These are phyloP conservation scores for Nematostella vectensis DNA, from an alignment of 92 coral and sea anemone genomes.

Conservation along the genomic window DNA sequence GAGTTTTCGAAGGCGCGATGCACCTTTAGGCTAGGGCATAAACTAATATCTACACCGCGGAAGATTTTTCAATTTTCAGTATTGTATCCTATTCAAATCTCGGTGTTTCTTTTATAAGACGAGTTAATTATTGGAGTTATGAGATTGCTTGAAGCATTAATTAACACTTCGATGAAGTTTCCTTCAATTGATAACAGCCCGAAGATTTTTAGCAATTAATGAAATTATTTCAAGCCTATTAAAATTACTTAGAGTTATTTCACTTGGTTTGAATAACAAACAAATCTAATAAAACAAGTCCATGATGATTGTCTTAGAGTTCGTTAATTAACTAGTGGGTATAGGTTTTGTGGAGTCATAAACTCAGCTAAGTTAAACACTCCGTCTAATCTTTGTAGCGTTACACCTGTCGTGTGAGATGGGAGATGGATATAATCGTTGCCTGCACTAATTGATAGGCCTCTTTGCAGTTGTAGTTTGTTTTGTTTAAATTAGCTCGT, in stretches of 20 bases:
- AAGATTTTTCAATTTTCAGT: not conserved
- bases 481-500: constrained; percentile 1
- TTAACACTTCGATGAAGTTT: too few species aligned
- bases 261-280: too few species aligned
- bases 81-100: not conserved
- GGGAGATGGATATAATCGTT: not conserved
- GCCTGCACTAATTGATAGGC: not conserved
- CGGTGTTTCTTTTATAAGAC: not conserved
- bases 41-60: not conserved
- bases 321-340: not conserved
- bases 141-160: too few species aligned
- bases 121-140: not conserved
- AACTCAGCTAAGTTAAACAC: too few species aligned
- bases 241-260: too few species aligned
- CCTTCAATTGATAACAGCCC: too few species aligned
- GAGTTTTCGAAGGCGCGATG: not conserved
- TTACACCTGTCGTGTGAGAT: not conserved
- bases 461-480: not conserved
- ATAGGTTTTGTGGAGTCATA: not conserved
- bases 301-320: not conserved
- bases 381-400: not conserved
- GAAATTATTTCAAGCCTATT: too few species aligned
- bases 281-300: not conserved
- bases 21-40: not conserved
- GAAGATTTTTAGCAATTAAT: too few species aligned